Evolutionary conservation across 2,888 invertebrate genomes (phyloP).

Genomic region (Campoplex capitator): DNA sequence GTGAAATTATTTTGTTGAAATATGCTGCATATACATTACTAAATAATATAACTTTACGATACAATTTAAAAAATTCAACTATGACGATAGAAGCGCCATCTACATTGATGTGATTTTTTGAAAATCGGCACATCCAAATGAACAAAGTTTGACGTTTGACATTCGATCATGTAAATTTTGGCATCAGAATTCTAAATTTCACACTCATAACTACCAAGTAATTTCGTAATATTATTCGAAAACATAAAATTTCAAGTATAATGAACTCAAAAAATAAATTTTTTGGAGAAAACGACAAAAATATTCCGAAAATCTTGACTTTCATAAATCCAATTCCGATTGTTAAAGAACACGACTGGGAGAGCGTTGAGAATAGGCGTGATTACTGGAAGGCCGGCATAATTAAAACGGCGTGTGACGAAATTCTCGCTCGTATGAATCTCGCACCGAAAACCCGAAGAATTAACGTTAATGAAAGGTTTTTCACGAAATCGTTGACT

Average conservation of each 20-base stretch:
- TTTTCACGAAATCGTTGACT: slow-evolving; percentile 33
- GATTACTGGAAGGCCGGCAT: slow-evolving; percentile 67
- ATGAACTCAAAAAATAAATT: slow-evolving; percentile 30
- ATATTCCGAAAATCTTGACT: slow-evolving; percentile 68
- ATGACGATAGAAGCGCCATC: not conserved
- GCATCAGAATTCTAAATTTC: slow-evolving; percentile 47
- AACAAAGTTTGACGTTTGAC: slow-evolving; percentile 45
- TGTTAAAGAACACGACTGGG: slow-evolving; percentile 38
- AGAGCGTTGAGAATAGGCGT: slow-evolving; percentile 49
- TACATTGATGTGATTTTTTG: not conserved
- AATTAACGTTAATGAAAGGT: slow-evolving; percentile 69
- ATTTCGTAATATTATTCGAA: not conserved
- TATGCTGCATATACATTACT: no score
- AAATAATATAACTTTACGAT: no score
- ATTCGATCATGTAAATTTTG: slow-evolving; percentile 24
- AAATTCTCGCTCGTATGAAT: slow-evolving; percentile 72
- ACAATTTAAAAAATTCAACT: not conserved
- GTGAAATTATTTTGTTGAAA: no score
- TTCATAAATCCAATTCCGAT: slow-evolving; percentile 36
- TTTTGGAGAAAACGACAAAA: slow-evolving; percentile 66
- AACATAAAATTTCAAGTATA: slow-evolving; percentile 38
- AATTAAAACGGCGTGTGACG: slow-evolving; percentile 71
- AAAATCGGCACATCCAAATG: not conserved
- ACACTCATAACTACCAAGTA: slow-evolving; percentile 5
- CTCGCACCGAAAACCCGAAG: slow-evolving; percentile 60